Evolutionary conservation across 1,140 invertebrate species (phyloP).

Genomic region (Caerostris darwini): DNA sequence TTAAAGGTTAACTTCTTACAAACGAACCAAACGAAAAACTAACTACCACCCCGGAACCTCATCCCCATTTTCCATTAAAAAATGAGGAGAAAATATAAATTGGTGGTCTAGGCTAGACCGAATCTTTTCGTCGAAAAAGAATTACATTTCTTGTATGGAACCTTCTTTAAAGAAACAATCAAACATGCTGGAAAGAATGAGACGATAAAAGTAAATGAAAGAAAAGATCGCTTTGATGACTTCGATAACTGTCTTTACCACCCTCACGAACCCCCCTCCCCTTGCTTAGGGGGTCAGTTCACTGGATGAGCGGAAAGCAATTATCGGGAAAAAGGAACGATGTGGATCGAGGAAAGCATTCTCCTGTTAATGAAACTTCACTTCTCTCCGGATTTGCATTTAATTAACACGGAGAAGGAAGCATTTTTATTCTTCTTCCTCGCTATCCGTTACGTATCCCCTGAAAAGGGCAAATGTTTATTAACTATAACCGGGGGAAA

Average conservation of each 20-base stretch:
- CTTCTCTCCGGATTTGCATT: conserved; percentile 49
- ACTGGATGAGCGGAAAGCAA: neutral
- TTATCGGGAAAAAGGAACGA: conserved; percentile 30
- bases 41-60: neutral
- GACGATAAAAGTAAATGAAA: neutral
- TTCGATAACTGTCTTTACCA: conserved; percentile 45
- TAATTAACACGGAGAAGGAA: conserved; percentile 25
- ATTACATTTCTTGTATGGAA: conserved; percentile 9
- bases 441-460: conserved; percentile 8
- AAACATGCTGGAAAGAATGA: neutral
- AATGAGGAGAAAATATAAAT: neutral
- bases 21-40: conserved; percentile 9
- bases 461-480: conserved; percentile 31
- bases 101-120: neutral
- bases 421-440: neutral
- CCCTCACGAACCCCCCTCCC: neutral
- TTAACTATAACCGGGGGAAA: conserved; percentile 49
- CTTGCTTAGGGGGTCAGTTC: neutral
- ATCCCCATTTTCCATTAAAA: conserved; percentile 15
- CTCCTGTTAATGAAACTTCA: conserved; percentile 50
- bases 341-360: neutral
- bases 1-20: conserved; percentile 15
- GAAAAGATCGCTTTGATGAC: conserved; percentile 36
- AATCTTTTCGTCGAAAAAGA: neutral
- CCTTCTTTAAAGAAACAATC: conserved; percentile 23